Evolutionary conservation across 2,113 vertebrate genomes (phyloP).

Genomic region (Grammomys surdaster): DNA sequence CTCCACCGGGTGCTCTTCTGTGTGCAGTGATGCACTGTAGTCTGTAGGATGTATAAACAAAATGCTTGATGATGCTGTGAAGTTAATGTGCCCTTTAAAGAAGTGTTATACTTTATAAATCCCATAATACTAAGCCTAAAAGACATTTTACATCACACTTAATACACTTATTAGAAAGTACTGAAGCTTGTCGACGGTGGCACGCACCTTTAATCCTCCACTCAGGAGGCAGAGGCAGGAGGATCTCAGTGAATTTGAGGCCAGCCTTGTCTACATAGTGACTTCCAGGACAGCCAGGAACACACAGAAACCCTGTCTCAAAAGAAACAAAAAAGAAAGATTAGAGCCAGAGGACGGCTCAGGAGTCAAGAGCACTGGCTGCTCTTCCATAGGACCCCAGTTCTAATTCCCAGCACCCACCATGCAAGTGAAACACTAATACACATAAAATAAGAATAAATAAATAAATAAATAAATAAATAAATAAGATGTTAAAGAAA

Average conservation of each 20-base stretch:
- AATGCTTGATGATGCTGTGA: neutral
- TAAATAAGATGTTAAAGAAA: neutral
- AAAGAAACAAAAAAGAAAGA: neutral
- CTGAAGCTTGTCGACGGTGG: neutral
- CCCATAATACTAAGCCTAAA: neutral
- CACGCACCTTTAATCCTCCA: neutral
- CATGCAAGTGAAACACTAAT: neutral
- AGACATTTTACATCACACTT: neutral
- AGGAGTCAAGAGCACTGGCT: neutral
- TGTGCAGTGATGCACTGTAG: neutral
- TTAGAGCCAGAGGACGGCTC: neutral
- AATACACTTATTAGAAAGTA: neutral
- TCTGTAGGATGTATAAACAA: neutral
- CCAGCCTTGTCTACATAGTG: neutral
- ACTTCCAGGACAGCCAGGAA: neutral
- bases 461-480: too few species aligned
- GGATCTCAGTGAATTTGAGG: neutral
- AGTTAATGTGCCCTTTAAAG: conserved; percentile 13
- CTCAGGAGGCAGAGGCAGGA: neutral
- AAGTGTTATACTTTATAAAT: neutral
- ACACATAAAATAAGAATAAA: too few species aligned
- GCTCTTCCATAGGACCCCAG: neutral
- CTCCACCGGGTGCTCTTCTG: neutral
- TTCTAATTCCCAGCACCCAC: neutral
- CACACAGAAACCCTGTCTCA: neutral